Base-by-base conservation (phyloP, 2,888 invertebrate species). In the Argyra leucocephala region DNA sequence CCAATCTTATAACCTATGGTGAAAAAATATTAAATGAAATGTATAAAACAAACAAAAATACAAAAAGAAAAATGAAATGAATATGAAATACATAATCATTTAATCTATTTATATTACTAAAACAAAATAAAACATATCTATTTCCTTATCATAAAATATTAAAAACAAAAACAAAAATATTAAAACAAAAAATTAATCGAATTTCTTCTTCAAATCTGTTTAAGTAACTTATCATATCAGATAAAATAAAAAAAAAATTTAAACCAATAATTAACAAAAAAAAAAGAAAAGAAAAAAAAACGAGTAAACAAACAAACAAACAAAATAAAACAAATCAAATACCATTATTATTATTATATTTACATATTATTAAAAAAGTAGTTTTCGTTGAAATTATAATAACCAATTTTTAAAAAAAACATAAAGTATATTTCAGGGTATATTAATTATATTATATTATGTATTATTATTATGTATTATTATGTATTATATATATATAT, bases 161-260 rank as follows among this genome's bases (percentile, higher is more conserved):
- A 26, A n/a, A 31, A 10, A 31, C 9, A 31, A 31, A 48, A 48
- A 48, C 48, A 48, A 48, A 48, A 18, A 48, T 12, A 48, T 2
- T 5, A 48, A n/a, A 15, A 37, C 5, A 37, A 5, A 48, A 48
- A 48, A 5, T 48, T 48, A 48, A 48, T 48, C 48, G 48, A 48
- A 48, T 48, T 48, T 48, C 48, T 48, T n/a, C n/a, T n/a, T n/a
- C n/a, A n/a, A n/a, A n/a, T 48, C 48, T 48, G 48, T 48, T 48
- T 15, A 48, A 48, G 48, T 48, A 48, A 48, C 48, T 48, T 48
- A 48, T 48, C 48, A 48, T 48, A 48, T 48, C 48, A 48, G 18
- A 48, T 48, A 9, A 48, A 48, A 48, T n/a, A 12, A 31, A 7
- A 7, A 31, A 31, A 31, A 48, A 18, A 18, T 48, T 48, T 18